Evolutionary conservation across 2,113 vertebrate genomes (phyloP).

Genomic region (Brevimyrus niger): DNA sequence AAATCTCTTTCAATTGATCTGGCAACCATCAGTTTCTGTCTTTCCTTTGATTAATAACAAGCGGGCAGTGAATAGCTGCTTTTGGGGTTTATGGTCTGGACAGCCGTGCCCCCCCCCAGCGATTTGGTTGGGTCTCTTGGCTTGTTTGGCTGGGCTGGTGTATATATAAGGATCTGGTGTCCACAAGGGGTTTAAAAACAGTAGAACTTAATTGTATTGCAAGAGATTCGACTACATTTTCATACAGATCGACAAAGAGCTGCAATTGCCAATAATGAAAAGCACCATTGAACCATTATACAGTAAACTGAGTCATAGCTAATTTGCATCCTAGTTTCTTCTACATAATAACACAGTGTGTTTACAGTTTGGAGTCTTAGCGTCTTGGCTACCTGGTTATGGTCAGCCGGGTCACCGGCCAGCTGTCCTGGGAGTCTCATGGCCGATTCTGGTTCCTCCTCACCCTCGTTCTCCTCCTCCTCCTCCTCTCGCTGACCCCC

Average conservation of each 20-base stretch:
- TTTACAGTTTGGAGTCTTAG: background rate
- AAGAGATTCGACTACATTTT: background rate
- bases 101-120: background rate
- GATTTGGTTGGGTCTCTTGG: background rate
- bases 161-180: background rate
- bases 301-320: background rate
- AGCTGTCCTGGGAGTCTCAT: background rate
- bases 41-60: background rate
- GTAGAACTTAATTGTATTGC: background rate
- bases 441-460: background rate
- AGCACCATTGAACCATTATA: background rate
- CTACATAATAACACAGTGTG: background rate
- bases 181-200: background rate
- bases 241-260: background rate
- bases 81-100: background rate
- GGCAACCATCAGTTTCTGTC: slow-evolving; percentile 5
- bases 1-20: background rate
- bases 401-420: background rate
- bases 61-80: background rate
- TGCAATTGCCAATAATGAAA: background rate
- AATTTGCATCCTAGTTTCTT: background rate
- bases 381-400: background rate
- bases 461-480: background rate
- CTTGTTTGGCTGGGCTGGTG: background rate
- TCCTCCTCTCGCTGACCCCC: background rate